Conservation (phyloP, 2,113 vertebrate genomes). For the Ursus arctos region DNA sequence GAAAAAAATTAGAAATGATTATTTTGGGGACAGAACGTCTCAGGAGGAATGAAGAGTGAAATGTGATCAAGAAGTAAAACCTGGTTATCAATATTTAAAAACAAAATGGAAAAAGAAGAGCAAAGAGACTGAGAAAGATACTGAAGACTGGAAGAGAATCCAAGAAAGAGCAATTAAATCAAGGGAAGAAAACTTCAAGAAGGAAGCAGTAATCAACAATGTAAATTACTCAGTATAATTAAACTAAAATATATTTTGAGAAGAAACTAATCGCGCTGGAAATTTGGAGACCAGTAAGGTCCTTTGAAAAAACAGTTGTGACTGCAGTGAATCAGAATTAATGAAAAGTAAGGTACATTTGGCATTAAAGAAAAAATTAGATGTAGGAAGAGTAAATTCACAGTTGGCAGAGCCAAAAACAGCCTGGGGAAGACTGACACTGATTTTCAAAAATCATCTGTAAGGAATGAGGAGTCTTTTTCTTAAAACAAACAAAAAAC, state of each 20-base stretch:
- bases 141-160: neutral
- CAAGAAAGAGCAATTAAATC: neutral
- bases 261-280: neutral
- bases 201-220: neutral
- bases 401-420: neutral
- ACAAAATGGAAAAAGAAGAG: neutral
- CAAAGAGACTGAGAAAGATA: neutral
- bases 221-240: neutral
- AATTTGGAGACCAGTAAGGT: neutral
- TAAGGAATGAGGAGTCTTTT: neutral
- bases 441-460: neutral
- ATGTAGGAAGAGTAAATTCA: neutral
- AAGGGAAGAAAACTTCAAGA: constrained; percentile 25
- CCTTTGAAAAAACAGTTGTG: neutral
- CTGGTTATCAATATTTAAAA: neutral
- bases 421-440: neutral
- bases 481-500: neutral
- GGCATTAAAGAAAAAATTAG: neutral
- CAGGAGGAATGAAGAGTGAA: neutral
- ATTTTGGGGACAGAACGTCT: neutral
- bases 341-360: neutral
- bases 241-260: neutral
- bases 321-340: neutral
- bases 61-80: neutral
- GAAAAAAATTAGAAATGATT: neutral